These are phyloP conservation scores for Sminthurinus signatus DNA, from an alignment of 1,140 invertebrate species.

Conservation along the genomic window DNA sequence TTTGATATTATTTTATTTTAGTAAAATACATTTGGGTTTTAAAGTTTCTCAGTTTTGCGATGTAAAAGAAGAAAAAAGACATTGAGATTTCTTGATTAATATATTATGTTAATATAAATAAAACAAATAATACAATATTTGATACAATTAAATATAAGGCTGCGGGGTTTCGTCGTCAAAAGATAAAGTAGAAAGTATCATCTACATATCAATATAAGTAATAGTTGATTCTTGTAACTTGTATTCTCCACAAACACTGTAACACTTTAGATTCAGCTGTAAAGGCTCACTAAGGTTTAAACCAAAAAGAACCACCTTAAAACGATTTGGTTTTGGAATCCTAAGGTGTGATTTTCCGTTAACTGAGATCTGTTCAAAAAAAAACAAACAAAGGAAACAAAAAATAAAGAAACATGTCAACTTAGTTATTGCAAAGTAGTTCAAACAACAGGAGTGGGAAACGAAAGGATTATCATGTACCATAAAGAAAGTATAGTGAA, in stretches of 20 bases:
- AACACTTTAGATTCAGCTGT: slow-evolving; percentile 30
- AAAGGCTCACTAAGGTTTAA: slow-evolving; percentile 40
- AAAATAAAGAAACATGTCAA: slow-evolving; percentile 6
- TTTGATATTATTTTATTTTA: too few species aligned
- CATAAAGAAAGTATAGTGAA: not conserved
- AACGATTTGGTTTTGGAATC: slow-evolving; percentile 40
- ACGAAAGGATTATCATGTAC: not conserved
- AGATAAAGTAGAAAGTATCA: slow-evolving; percentile 16
- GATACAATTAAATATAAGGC: too few species aligned
- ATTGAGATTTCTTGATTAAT: too few species aligned
- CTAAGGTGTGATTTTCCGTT: slow-evolving; percentile 40
- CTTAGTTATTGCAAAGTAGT: too few species aligned
- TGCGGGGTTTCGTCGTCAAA: too few species aligned
- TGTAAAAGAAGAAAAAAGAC: too few species aligned
- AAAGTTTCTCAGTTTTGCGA: too few species aligned
- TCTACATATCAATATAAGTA: slow-evolving; percentile 33
- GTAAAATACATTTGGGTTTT: too few species aligned
- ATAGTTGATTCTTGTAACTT: slow-evolving; percentile 30
- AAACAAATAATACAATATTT: too few species aligned
- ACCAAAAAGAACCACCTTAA: slow-evolving; percentile 42
- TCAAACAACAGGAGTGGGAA: not conserved
- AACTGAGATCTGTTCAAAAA: slow-evolving; percentile 42
- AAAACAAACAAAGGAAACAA: not conserved
- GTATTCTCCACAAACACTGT: not conserved
- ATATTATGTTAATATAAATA: too few species aligned